Conservation (phyloP, 2,113 vertebrate species). For the Callocephalon fimbriatum region DNA sequence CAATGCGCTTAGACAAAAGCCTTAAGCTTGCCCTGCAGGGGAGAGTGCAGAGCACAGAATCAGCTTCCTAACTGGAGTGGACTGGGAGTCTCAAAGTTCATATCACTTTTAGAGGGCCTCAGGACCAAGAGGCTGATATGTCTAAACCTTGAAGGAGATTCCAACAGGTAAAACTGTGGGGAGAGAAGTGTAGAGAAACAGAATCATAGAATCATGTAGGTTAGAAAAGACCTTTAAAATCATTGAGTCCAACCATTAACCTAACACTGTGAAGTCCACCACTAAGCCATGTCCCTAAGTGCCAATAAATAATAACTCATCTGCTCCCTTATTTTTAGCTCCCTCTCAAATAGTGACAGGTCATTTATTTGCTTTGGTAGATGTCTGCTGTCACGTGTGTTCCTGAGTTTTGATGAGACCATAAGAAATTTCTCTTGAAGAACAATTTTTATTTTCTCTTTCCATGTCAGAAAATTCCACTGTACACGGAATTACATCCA, state of each 20-base stretch:
- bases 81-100: background rate
- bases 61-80: background rate
- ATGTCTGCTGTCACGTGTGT: rapidly evolving
- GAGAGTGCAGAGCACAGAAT: background rate
- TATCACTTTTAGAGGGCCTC: rapidly evolving
- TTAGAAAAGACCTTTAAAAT: background rate
- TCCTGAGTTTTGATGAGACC: background rate
- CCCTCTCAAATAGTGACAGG: background rate
- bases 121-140: background rate
- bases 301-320: background rate
- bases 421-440: background rate
- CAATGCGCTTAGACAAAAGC: background rate
- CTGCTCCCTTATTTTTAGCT: background rate
- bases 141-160: background rate
- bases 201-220: background rate
- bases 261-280: background rate
- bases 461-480: slow-evolving; percentile 84
- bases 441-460: background rate
- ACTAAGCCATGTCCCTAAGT: background rate
- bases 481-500: slow-evolving; percentile 93
- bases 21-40: background rate
- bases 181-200: background rate
- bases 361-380: background rate
- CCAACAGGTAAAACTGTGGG: background rate
- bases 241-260: background rate